These are phyloP conservation scores for Himalopsyche japonica DNA, from an alignment of 2,888 invertebrate genomes.

Conservation along the genomic window DNA sequence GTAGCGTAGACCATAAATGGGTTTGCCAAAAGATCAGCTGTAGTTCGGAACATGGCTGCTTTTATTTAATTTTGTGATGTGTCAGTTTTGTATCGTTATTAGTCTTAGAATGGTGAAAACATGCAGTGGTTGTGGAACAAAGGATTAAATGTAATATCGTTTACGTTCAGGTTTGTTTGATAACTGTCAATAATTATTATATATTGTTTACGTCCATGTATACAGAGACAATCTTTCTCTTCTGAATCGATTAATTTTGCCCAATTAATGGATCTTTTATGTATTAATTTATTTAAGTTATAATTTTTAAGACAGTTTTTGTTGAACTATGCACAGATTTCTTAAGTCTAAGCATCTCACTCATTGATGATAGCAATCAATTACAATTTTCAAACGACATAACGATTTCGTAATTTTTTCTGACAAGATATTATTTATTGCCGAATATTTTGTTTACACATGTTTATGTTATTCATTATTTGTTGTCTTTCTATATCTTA, in stretches of 20 bases:
- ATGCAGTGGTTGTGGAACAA: not conserved
- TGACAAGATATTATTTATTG: no score
- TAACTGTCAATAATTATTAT: not conserved
- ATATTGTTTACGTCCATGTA: not conserved
- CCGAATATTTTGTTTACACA: no score
- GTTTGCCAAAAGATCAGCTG: not conserved
- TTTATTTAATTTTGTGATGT: not conserved
- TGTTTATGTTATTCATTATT: no score
- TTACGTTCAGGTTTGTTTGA: not conserved
- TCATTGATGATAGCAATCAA: not conserved
- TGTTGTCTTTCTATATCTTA: no score
- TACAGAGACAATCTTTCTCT: not conserved
- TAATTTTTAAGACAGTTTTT: not conserved
- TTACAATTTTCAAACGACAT: not conserved
- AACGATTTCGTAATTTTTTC: not conserved
- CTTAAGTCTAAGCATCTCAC: not conserved
- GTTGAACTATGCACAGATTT: not conserved
- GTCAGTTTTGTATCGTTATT: not conserved
- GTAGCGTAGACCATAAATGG: not conserved
- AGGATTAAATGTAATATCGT: not conserved
- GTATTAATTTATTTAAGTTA: not conserved
- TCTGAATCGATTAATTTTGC: not conserved
- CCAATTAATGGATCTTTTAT: not conserved
- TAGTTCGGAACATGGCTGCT: not conserved
- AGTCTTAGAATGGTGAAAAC: not conserved